These are phyloP conservation scores for Drosophila maculinotata DNA, from an alignment of 2,888 invertebrate genomes.

Conservation along the genomic window DNA sequence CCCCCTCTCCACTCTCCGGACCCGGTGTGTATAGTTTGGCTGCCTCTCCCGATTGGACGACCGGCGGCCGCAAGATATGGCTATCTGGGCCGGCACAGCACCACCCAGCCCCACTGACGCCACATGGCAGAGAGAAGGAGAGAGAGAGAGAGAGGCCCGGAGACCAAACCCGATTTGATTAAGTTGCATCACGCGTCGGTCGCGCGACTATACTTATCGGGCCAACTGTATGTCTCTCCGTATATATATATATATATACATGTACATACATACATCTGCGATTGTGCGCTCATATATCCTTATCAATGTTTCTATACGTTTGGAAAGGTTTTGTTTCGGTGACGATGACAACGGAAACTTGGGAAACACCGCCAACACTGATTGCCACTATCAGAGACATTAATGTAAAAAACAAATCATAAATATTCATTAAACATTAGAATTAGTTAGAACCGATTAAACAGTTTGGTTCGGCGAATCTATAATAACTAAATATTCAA, in stretches of 20 bases:
- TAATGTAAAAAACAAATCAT: slow-evolving; percentile 20
- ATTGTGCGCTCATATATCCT: slow-evolving; percentile 63
- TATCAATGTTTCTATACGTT: slow-evolving; percentile 66
- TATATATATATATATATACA: slow-evolving; percentile 8
- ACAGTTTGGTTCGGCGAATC: neutral
- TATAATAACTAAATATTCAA: neutral
- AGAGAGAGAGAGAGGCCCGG: slow-evolving; percentile 15
- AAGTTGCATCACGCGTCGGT: slow-evolving; percentile 73
- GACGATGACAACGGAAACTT: slow-evolving; percentile 53
- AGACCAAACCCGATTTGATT: slow-evolving; percentile 69
- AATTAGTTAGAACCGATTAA: neutral
- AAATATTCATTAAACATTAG: neutral
- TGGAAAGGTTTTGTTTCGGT: slow-evolving; percentile 65
- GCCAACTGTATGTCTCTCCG: slow-evolving; percentile 47
- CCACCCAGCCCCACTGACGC: slow-evolving; percentile 68
- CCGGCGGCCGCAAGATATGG: slow-evolving; percentile 65
- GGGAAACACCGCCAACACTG: slow-evolving; percentile 62
- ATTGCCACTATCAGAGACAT: slow-evolving; percentile 63
- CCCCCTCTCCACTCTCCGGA: slow-evolving; percentile 26
- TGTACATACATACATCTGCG: slow-evolving; percentile 15
- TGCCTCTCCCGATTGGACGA: slow-evolving; percentile 63
- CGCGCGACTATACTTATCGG: slow-evolving; percentile 81
- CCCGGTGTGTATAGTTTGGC: slow-evolving; percentile 62
- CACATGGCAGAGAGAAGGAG: slow-evolving; percentile 24
- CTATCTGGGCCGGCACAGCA: slow-evolving; percentile 62